Conservation (phyloP, 2,888 invertebrate species). For the Apamea monoglypha region DNA sequence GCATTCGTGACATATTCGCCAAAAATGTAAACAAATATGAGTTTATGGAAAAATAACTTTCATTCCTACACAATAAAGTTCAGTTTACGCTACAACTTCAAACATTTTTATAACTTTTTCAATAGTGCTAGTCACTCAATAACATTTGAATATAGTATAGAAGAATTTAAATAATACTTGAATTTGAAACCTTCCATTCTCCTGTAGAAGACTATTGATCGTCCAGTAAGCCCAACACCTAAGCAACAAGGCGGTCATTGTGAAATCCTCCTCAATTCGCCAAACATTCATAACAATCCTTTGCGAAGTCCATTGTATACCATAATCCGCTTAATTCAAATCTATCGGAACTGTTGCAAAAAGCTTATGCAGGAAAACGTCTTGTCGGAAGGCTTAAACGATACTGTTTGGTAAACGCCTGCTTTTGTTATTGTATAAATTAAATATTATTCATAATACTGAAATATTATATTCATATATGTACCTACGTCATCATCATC, state of each 20-base stretch:
- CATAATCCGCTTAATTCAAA: conserved; percentile 47
- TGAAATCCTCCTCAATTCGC: conserved; percentile 14
- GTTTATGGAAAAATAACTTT: too few relatives aligned
- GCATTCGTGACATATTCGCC: too few relatives aligned
- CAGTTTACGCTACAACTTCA: too few relatives aligned
- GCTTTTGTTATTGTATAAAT: neutral
- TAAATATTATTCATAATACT: neutral
- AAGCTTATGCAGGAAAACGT: conserved; percentile 25
- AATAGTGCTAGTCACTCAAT: too few relatives aligned
- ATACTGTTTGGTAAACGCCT: neutral
- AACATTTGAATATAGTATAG: neutral
- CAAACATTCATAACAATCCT: conserved; percentile 34
- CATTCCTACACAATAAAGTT: too few relatives aligned
- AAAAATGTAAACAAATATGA: too few relatives aligned
- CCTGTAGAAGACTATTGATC: neutral
- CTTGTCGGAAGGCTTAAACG: conserved; percentile 16
- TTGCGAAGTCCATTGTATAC: conserved; percentile 31
- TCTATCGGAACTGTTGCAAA: conserved; percentile 45
- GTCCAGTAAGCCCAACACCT: neutral
- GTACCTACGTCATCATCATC: too few relatives aligned
- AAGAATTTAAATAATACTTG: neutral
- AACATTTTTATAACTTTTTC: too few relatives aligned
- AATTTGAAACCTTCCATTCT: conserved; percentile 1
- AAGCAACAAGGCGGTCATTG: conserved; percentile 12
- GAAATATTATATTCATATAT: too few relatives aligned